phyloP scores from a whole-genome alignment of 2,797 vertebrate species.

The Cossypha heuglini region DNA sequence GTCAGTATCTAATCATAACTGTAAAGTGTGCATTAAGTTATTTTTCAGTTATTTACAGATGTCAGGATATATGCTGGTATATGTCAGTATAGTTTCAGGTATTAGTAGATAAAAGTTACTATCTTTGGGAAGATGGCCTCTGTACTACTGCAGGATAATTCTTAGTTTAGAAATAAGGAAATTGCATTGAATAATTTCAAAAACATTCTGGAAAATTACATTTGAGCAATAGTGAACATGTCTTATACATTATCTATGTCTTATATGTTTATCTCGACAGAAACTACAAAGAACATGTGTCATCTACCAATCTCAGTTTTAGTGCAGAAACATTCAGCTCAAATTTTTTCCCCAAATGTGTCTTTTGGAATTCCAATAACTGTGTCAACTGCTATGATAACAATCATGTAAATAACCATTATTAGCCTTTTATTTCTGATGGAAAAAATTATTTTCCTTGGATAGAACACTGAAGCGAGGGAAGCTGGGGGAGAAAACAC shows the following conservation, averaged over 20 bases:
- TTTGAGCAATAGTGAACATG: not conserved
- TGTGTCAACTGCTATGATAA: not conserved
- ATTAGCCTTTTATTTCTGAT: not conserved
- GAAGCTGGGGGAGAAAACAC: rapidly evolving
- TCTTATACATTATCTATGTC: not conserved
- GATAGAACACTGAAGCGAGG: not conserved
- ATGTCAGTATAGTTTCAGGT: not conserved
- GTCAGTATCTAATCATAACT: not conserved
- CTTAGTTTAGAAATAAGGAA: not conserved
- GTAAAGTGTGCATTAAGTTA: not conserved
- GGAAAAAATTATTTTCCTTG: not conserved
- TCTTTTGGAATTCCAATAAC: not conserved
- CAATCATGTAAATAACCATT: not conserved
- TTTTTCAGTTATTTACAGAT: not conserved
- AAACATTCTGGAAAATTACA: not conserved
- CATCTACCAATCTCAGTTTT: not conserved
- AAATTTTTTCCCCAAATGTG: not conserved
- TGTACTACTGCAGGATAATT: not conserved
- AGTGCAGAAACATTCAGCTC: not conserved
- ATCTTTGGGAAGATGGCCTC: not conserved
- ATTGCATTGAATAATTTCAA: not conserved
- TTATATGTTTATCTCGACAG: not conserved
- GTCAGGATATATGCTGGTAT: not conserved
- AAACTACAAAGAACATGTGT: not conserved
- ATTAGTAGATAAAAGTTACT: not conserved